These are phyloP conservation scores for Xiphorhynchus elegans DNA, from an alignment of 2,113 vertebrate genomes.

Conservation along the genomic window DNA sequence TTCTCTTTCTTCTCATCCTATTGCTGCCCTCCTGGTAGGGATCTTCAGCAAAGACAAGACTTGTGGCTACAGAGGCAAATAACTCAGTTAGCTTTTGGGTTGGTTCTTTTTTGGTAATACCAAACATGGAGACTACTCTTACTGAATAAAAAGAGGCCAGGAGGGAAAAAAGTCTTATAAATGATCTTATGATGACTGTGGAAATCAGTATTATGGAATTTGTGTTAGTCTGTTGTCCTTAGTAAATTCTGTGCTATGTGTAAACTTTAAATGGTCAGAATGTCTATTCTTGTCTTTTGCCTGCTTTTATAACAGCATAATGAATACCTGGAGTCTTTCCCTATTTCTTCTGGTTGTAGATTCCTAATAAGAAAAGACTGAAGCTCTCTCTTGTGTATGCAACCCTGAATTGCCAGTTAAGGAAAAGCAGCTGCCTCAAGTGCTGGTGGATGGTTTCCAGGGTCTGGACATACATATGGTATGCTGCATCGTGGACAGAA, in stretches of 20 bases:
- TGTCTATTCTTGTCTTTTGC: neutral
- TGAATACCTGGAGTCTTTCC: neutral
- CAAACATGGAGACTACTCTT: neutral
- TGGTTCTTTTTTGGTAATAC: no score
- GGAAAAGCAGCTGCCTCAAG: slow-evolving; percentile 76
- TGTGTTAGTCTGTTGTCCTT: neutral
- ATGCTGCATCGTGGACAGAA: neutral
- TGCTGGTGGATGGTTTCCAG: slow-evolving; percentile 83
- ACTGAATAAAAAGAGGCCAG: neutral
- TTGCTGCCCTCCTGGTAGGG: neutral
- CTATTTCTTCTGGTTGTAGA: neutral
- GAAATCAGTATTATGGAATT: neutral
- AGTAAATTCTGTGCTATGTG: neutral
- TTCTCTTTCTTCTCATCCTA: neutral
- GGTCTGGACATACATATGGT: slow-evolving; percentile 69
- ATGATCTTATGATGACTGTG: neutral
- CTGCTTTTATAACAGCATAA: neutral
- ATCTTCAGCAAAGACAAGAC: neutral
- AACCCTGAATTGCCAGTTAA: slow-evolving; percentile 72
- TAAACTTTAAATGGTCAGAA: neutral
- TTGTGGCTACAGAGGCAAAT: neutral
- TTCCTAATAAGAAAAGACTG: slow-evolving; percentile 74
- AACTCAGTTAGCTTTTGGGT: accelerated
- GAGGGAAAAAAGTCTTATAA: neutral
- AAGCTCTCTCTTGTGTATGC: slow-evolving; percentile 82